Conservation (phyloP, 2,797 vertebrate genomes). For the Hemitrygon akajei region DNA sequence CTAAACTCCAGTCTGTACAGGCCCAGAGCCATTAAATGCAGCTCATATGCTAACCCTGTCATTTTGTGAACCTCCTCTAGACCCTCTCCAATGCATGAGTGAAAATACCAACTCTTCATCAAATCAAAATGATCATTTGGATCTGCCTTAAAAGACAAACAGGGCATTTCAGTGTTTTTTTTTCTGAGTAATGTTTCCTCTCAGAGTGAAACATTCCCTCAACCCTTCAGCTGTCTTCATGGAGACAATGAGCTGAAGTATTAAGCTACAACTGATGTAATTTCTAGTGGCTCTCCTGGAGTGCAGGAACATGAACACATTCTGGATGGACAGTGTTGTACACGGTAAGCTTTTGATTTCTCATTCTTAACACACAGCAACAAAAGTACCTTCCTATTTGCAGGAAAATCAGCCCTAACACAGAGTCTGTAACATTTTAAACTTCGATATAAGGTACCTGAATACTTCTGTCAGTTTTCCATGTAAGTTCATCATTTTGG, state of each 20-base stretch:
- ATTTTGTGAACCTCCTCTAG: too few relatives aligned
- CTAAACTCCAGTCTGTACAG: too few relatives aligned
- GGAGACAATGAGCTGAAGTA: neutral
- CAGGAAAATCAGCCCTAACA: neutral
- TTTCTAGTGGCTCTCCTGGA: neutral
- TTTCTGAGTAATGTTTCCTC: too few relatives aligned
- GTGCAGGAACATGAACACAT: neutral
- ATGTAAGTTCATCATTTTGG: neutral
- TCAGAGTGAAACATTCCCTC: neutral
- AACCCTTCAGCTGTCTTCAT: too few relatives aligned
- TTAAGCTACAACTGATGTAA: too few relatives aligned
- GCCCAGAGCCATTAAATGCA: too few relatives aligned
- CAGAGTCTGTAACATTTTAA: neutral
- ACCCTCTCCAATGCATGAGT: too few relatives aligned
- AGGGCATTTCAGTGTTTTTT: neutral
- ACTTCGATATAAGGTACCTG: neutral
- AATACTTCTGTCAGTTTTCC: neutral
- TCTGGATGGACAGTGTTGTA: neutral
- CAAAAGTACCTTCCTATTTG: neutral
- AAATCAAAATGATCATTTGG: neutral
- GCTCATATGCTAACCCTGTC: too few relatives aligned
- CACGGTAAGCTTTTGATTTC: neutral
- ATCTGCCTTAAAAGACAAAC: neutral
- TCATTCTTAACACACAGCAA: neutral
- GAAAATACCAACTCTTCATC: neutral